These are phyloP conservation scores for Azemiops feae DNA, from an alignment of 2,113 vertebrate species.

Conservation along the genomic window DNA sequence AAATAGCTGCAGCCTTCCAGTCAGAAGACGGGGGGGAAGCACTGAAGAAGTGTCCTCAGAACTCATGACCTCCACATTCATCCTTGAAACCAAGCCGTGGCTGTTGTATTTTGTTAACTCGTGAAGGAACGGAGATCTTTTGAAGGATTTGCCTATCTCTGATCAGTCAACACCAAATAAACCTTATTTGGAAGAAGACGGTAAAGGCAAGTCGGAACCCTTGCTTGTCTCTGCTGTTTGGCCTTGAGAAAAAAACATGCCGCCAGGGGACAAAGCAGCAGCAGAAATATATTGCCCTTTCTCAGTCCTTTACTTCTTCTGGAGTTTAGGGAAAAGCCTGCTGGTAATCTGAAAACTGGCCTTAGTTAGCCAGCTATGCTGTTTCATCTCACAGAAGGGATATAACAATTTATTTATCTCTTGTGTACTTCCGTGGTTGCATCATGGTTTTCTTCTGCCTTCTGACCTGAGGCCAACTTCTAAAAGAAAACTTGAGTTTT, in stretches of 20 bases:
- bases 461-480: not conserved
- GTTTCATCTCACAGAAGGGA: not conserved
- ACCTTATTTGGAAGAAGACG: not conserved
- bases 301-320: not conserved
- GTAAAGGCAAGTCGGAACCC: not conserved
- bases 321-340: too few species aligned
- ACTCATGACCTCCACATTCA: conserved; percentile 24
- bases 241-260: not conserved
- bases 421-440: not conserved
- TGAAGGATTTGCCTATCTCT: conserved; percentile 2
- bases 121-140: not conserved
- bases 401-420: not conserved
- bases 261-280: not conserved
- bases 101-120: not conserved
- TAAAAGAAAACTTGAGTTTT: not conserved
- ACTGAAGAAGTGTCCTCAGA: conserved; percentile 21
- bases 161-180: not conserved
- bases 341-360: too few species aligned
- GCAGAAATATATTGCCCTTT: not conserved
- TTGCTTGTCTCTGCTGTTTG: not conserved
- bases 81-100: conserved; percentile 35
- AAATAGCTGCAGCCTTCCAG: conserved; percentile 53
- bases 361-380: not conserved
- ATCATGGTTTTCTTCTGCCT: not conserved
- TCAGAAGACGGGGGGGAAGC: conserved; percentile 22